A percentile compares a stretch with the other conserved stretches of the same genome.
These are phyloP conservation scores for Triplophysa bombifrons DNA, from an alignment of 2,797 vertebrate species.

Conservation along the genomic window DNA sequence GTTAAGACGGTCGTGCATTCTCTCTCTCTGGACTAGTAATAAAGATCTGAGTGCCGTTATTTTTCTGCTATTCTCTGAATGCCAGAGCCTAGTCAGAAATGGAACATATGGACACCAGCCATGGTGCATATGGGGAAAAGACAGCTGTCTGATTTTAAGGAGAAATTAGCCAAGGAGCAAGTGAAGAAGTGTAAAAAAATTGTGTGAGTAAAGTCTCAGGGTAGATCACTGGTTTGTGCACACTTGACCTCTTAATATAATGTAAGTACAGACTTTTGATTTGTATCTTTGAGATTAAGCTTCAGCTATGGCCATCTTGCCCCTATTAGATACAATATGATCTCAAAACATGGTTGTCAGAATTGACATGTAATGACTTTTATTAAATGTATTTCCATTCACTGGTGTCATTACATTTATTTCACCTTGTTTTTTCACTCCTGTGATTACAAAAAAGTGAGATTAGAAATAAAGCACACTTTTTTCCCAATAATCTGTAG, in stretches of 20 bases:
- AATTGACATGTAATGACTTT: too few relatives aligned
- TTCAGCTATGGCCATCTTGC: too few relatives aligned
- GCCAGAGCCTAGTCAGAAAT: conserved; percentile 37
- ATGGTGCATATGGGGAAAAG: conserved; percentile 27
- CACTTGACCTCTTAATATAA: background rate
- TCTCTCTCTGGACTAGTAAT: conserved; percentile 10
- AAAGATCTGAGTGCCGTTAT: conserved; percentile 24
- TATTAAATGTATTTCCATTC: background rate
- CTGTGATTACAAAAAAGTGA: too few relatives aligned
- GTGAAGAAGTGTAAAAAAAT: conserved; percentile 15
- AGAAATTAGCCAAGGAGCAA: background rate
- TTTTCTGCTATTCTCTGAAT: conserved; percentile 33
- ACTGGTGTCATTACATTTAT: too few relatives aligned
- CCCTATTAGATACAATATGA: too few relatives aligned
- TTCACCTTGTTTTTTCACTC: too few relatives aligned
- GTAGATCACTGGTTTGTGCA: background rate
- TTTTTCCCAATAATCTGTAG: background rate
- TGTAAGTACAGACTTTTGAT: too few relatives aligned
- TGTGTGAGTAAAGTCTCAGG: background rate
- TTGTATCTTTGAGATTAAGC: too few relatives aligned
- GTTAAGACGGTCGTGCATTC: background rate
- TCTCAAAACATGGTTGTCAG: too few relatives aligned
- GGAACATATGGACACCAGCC: conserved; percentile 51
- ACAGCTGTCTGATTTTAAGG: conserved; percentile 15
- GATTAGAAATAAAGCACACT: too few relatives aligned